These are phyloP conservation scores for Hippocampus kuda DNA, from an alignment of 2,797 vertebrate genomes.

Conservation along the genomic window DNA sequence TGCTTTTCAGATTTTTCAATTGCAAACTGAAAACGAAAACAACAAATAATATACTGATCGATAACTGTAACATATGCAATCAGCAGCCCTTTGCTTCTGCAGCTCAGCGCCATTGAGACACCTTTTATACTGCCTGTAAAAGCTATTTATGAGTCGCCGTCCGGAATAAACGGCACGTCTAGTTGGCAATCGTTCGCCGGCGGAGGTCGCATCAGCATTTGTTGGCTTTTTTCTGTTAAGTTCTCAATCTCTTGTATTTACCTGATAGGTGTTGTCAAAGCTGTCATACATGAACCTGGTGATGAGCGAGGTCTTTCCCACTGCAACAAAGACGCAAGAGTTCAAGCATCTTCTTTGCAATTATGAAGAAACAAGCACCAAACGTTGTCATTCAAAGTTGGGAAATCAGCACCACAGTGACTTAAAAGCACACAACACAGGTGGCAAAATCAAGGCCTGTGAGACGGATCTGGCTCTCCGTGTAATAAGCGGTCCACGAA, in stretches of 20 bases:
- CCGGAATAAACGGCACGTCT: background rate
- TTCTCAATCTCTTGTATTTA: slow-evolving; percentile 35
- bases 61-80: background rate
- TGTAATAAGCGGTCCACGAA: too few relatives aligned
- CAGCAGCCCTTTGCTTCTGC: background rate
- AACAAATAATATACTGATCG: background rate
- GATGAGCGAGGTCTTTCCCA: slow-evolving; percentile 92
- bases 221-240: background rate
- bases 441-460: too few relatives aligned
- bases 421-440: too few relatives aligned
- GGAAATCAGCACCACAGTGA: too few relatives aligned
- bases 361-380: background rate
- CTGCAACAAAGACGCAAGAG: slow-evolving; percentile 53
- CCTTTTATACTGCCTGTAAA: background rate
- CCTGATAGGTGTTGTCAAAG: slow-evolving; percentile 95
- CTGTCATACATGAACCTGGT: slow-evolving; percentile 96
- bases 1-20: too few relatives aligned
- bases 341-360: background rate
- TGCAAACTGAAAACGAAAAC: too few relatives aligned
- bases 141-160: background rate
- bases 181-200: too few relatives aligned
- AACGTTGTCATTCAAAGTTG: background rate
- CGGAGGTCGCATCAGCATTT: background rate
- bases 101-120: background rate
- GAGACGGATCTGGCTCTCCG: too few relatives aligned